These are phyloP conservation scores for Remorina albescens DNA, from an alignment of 2,797 vertebrate species.

Conservation along the genomic window DNA sequence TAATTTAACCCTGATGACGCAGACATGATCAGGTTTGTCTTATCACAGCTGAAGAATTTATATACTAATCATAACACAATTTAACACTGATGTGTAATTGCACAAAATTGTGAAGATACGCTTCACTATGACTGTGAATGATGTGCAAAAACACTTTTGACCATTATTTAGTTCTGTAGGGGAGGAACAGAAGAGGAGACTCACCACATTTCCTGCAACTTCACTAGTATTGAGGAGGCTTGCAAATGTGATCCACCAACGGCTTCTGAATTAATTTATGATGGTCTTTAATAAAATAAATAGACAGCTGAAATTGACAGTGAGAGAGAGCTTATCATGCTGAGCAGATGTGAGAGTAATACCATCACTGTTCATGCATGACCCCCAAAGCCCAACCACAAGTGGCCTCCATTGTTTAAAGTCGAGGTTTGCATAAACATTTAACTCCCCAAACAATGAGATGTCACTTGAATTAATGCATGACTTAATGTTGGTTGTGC, in stretches of 20 bases:
- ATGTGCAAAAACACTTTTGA: no score
- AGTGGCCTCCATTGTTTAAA: slow-evolving; percentile 59
- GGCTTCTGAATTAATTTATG: neutral
- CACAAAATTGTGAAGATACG: neutral
- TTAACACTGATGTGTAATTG: neutral
- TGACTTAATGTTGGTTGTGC: slow-evolving; percentile 41
- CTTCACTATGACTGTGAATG: neutral
- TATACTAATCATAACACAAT: neutral
- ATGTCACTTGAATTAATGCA: slow-evolving; percentile 55
- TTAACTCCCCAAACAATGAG: slow-evolving; percentile 57
- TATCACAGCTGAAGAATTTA: neutral
- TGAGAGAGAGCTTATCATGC: slow-evolving; percentile 44
- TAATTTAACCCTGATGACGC: neutral
- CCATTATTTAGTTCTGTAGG: no score
- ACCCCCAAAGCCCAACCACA: slow-evolving; percentile 22
- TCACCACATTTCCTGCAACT: no score
- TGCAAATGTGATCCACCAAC: no score
- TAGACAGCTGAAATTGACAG: slow-evolving; percentile 40
- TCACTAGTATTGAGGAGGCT: no score
- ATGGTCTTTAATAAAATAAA: slow-evolving; percentile 20
- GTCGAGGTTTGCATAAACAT: slow-evolving; percentile 59
- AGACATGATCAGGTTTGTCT: neutral
- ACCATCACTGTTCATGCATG: slow-evolving; percentile 57
- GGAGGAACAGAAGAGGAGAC: neutral
- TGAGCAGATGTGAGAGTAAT: slow-evolving; percentile 49